These are phyloP conservation scores for Ctenicera cuprea DNA, from an alignment of 2,888 invertebrate species.

Conservation along the genomic window DNA sequence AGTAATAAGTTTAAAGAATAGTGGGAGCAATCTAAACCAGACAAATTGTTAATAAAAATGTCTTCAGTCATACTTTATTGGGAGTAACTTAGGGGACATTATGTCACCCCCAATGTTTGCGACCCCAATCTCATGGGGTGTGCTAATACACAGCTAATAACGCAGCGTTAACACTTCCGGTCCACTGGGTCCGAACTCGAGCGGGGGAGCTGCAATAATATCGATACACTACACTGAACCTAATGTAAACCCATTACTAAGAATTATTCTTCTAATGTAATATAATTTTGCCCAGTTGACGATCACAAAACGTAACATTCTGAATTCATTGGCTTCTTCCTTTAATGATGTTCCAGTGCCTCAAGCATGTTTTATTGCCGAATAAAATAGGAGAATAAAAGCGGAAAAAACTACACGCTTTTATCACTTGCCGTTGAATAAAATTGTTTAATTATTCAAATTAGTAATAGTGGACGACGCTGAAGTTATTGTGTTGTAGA, in stretches of 20 bases:
- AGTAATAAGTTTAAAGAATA: too few relatives aligned
- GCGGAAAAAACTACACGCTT: constrained; percentile 13
- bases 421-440: constrained; percentile 27
- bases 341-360: constrained; percentile 13
- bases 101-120: constrained; percentile 61
- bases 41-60: constrained; percentile 60
- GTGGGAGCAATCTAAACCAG: constrained; percentile 45
- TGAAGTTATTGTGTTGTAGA: too few relatives aligned
- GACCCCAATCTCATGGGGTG: constrained; percentile 69
- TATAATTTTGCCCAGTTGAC: constrained; percentile 50
- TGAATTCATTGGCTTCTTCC: constrained; percentile 44
- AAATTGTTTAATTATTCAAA: constrained; percentile 41
- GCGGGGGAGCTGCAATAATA: constrained; percentile 52
- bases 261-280: constrained; percentile 54
- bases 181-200: constrained; percentile 66
- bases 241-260: constrained; percentile 55
- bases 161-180: constrained; percentile 73
- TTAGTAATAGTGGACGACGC: background rate
- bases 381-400: constrained; percentile 29
- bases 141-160: constrained; percentile 73
- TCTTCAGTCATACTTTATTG: constrained; percentile 53
- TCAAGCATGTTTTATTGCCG: constrained; percentile 23
- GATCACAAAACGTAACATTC: constrained; percentile 41
- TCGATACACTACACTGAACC: constrained; percentile 54
- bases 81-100: constrained; percentile 51